Conservation (phyloP, 2,888 invertebrate genomes). For the Mongoloraphidia duomilia region DNA sequence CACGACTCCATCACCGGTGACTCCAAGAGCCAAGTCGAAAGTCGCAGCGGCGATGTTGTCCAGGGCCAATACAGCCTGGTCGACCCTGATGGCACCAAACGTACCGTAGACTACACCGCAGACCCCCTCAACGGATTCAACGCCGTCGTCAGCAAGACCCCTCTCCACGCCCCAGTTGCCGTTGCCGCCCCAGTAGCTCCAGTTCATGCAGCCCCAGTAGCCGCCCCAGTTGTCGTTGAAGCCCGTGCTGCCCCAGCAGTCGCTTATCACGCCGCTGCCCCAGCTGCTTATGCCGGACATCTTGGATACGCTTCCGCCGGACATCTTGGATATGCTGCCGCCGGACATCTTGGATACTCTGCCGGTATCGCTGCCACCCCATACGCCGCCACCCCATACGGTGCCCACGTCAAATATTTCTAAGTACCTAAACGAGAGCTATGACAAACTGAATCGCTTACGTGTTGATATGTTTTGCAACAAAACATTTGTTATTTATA, state of each 20-base stretch:
- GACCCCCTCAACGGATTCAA: slow-evolving; percentile 36
- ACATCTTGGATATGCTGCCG: not conserved
- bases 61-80: slow-evolving; percentile 33
- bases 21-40: slow-evolving; percentile 32
- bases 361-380: not conserved
- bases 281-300: slow-evolving; percentile 18
- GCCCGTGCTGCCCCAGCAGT: slow-evolving; percentile 23
- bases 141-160: slow-evolving; percentile 29
- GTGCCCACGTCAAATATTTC: not conserved
- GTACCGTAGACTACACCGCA: slow-evolving; percentile 33
- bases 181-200: slow-evolving; percentile 20
- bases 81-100: slow-evolving; percentile 32
- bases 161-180: slow-evolving; percentile 11
- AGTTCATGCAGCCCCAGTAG: slow-evolving; percentile 15
- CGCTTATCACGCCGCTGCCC: slow-evolving; percentile 24
- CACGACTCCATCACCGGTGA: slow-evolving; percentile 33
- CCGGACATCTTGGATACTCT: slow-evolving; percentile 10
- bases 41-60: slow-evolving; percentile 32
- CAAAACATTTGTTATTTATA: no score
- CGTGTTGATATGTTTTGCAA: no score
- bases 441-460: no score
- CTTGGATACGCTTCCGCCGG: no score
- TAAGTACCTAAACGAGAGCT: no score
- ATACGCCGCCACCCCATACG: not conserved
- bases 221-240: slow-evolving; percentile 23